phyloP scores from a whole-genome alignment of 1,140 invertebrate genomes.

The Diabrotica undecimpunctata region DNA sequence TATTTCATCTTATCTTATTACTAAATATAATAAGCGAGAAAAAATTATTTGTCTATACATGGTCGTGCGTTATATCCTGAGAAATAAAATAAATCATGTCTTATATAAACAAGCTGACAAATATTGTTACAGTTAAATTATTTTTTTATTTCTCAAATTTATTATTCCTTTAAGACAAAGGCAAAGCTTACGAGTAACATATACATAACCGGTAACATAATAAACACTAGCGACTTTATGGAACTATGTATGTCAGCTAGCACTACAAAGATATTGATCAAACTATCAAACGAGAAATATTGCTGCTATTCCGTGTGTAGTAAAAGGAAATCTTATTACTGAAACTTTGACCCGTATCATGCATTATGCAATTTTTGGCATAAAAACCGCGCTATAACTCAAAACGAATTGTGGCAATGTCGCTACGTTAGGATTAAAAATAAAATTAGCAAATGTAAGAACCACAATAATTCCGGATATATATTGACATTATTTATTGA shows the following conservation, averaged over 20 bases:
- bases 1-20: too few species aligned
- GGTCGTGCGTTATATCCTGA: too few species aligned
- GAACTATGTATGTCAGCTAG: slow-evolving; percentile 2
- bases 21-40: too few species aligned
- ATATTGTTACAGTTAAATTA: background rate
- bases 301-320: background rate
- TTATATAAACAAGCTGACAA: too few species aligned
- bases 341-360: slow-evolving; percentile 2
- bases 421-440: too few species aligned
- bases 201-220: background rate
- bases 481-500: too few species aligned
- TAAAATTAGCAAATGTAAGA: too few species aligned
- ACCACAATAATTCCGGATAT: too few species aligned
- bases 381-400: background rate
- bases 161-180: background rate
- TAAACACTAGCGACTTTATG: background rate
- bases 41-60: too few species aligned
- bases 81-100: too few species aligned
- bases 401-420: too few species aligned
- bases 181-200: background rate
- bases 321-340: background rate
- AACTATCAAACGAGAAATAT: slow-evolving; percentile 2
- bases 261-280: slow-evolving; percentile 2
- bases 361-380: slow-evolving; percentile 2
- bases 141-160: background rate